Base-by-base conservation (phyloP, 2,797 vertebrate genomes). In the Enoplosus armatus region DNA sequence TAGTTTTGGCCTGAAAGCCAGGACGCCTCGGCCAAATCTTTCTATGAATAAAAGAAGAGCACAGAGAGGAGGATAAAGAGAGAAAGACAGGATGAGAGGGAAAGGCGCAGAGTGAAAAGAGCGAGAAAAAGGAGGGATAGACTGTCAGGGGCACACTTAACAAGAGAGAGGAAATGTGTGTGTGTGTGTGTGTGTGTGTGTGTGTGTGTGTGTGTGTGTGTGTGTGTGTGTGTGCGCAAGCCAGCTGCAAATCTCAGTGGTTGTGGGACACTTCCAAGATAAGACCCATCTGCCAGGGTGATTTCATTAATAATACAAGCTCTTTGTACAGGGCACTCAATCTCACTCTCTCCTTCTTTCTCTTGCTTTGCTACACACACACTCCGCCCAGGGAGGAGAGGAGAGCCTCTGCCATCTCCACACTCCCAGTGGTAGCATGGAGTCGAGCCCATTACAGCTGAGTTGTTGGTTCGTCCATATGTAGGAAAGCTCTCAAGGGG, bases 271-370 rank as follows among this genome's bases (percentile, higher is more conserved):
- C 89, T 91, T 92, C 89, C 91, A 91, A 91, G 92, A 94, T 84
- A 88, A 93, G 86, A 89, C 90, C 93, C 93, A 94, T 95, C 93
- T 94, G 92, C 91, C 87, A 82, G 88, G 88, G 85, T 90, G 81
- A 91, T 91, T 86, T 90, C 82, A 95, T 95, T 92, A 95, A 95
- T 95, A 95, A 95, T 95, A 93, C 92, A 96, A 66, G 82, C 79
- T 89, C 87, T 94, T 92, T 93, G 92, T 93, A 89, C 85, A 80
- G 83, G 76, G 84, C 88, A 90, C 89, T 93, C 91, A 87, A 77
- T 89, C 84, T 83, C 82, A 68, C 85, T 85, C 80, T 72, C 80
- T 70, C 73, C 76, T 70, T 78, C 82, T 76, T 64, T 78, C 73
- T 72, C 62, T 29, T 53, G 39, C 81, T 70, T 56, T 77, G 58